phyloP scores from a whole-genome alignment of 1,140 invertebrate species.

The Rhyacophila brunnea region DNA sequence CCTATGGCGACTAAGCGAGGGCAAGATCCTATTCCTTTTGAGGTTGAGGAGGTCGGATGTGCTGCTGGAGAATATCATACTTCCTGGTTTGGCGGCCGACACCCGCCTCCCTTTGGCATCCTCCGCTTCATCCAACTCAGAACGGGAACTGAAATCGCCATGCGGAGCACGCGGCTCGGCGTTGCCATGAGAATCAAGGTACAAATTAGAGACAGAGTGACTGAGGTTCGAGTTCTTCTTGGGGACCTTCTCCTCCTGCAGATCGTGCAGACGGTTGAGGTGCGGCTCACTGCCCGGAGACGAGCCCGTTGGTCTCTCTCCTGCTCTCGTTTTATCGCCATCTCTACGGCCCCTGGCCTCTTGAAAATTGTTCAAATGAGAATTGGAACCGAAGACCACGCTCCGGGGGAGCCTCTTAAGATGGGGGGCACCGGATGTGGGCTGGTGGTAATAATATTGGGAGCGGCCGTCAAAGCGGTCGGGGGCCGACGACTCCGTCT shows the following conservation, averaged over 20 bases:
- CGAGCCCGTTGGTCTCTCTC: neutral
- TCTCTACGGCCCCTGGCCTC: slow-evolving; percentile 1
- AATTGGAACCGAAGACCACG: slow-evolving; percentile 18
- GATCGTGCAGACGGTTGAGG: slow-evolving; percentile 8
- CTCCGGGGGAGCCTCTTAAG: slow-evolving; percentile 6
- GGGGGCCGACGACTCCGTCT: neutral
- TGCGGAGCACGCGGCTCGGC: neutral
- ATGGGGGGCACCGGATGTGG: neutral
- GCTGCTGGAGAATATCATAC: slow-evolving; percentile 40
- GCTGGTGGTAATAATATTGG: slow-evolving; percentile 15
- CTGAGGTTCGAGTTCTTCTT: slow-evolving; percentile 18
- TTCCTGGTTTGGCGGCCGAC: slow-evolving; percentile 11
- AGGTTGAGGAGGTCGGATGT: slow-evolving; percentile 43
- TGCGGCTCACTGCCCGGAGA: slow-evolving; percentile 15
- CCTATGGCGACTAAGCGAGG: slow-evolving; percentile 22
- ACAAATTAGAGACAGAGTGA: slow-evolving; percentile 20
- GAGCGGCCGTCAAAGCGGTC: neutral
- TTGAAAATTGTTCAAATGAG: slow-evolving; percentile 13
- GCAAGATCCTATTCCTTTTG: slow-evolving; percentile 38
- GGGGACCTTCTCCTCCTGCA: slow-evolving; percentile 3
- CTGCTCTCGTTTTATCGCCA: neutral
- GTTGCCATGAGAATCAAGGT: slow-evolving; percentile 1
- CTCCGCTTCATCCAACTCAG: slow-evolving; percentile 15
- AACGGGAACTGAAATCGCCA: slow-evolving; percentile 14
- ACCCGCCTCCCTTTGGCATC: slow-evolving; percentile 4